phyloP scores from a whole-genome alignment of 2,797 vertebrate genomes.

The Coluber constrictor region DNA sequence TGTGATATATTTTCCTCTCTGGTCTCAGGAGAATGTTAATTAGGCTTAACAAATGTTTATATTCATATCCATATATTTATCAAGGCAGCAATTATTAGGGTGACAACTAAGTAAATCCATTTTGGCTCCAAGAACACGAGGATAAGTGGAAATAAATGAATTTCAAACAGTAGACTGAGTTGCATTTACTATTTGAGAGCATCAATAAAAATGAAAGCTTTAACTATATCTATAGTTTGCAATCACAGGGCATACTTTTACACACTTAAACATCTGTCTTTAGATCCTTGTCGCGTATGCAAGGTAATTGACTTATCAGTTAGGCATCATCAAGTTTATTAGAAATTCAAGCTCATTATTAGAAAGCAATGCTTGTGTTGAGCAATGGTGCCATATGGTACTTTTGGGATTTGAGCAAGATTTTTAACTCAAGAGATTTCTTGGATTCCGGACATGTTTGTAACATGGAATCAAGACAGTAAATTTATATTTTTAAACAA shows the following conservation, averaged over 20 bases:
- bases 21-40: conserved; percentile 22
- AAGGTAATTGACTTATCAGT: conserved; percentile 58
- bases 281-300: conserved; percentile 47
- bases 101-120: conserved; percentile 11
- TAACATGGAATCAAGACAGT: neutral
- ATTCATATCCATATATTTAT: conserved; percentile 12
- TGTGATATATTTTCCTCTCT: neutral
- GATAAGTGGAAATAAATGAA: conserved; percentile 37
- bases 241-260: conserved; percentile 51
- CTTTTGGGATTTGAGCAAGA: neutral
- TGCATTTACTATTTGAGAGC: conserved; percentile 53
- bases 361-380: conserved; percentile 23
- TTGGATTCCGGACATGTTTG: neutral
- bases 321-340: conserved; percentile 61
- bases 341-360: conserved; percentile 59
- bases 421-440: neutral
- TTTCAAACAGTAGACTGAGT: conserved; percentile 38
- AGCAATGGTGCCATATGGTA: accelerated
- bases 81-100: conserved; percentile 42
- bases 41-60: conserved; percentile 1
- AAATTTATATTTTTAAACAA: neutral
- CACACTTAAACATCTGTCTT: conserved; percentile 63
- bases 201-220: conserved; percentile 61
- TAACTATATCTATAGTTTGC: conserved; percentile 54
- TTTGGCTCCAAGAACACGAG: conserved; percentile 29